These are phyloP conservation scores for Ceuthmochares aereus DNA, from an alignment of 2,113 vertebrate genomes.

Conservation along the genomic window DNA sequence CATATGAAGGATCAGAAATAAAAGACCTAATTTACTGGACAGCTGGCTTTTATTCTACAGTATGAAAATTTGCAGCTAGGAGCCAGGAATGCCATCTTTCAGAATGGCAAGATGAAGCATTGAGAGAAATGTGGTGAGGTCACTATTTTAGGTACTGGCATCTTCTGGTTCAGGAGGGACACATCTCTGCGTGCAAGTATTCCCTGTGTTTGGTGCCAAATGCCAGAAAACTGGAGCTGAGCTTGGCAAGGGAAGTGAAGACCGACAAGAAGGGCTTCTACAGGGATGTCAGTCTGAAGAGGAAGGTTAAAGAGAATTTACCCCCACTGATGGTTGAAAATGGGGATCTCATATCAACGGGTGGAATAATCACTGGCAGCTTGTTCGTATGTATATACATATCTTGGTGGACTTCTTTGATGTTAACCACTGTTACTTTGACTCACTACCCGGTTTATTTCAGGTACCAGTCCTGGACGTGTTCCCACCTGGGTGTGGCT, in stretches of 20 bases:
- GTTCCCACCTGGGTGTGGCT: conserved; percentile 67
- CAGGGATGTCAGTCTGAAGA: too few species aligned
- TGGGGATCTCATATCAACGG: too few species aligned
- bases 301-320: too few species aligned
- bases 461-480: conserved; percentile 63
- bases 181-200: neutral
- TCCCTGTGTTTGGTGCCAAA: neutral
- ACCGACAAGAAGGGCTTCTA: too few species aligned
- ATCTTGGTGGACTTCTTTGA: neutral
- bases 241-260: too few species aligned
- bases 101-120: neutral
- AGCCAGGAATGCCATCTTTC: neutral
- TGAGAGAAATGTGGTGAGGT: neutral
- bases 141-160: neutral
- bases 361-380: neutral
- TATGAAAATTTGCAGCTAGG: neutral
- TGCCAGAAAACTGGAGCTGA: neutral
- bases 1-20: conserved; percentile 6
- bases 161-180: neutral
- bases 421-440: neutral
- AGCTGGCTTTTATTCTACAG: conserved; percentile 10
- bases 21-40: conserved; percentile 9
- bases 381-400: neutral
- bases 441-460: neutral
- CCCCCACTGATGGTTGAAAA: too few species aligned